Conservation (phyloP, 2,113 vertebrate species). For the Nestor notabilis region DNA sequence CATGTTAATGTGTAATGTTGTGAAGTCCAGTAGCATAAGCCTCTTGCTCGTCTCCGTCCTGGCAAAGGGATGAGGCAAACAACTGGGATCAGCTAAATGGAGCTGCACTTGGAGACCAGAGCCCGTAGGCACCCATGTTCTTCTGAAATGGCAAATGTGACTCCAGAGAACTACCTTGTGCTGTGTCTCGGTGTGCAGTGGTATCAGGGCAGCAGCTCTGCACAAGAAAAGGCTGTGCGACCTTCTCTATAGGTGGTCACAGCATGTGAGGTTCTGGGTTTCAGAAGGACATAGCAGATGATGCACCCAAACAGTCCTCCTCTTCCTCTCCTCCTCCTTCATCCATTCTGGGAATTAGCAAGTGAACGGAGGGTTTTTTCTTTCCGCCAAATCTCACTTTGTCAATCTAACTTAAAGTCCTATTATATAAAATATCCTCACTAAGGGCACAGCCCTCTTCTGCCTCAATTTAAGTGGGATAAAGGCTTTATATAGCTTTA, state of each 20-base stretch:
- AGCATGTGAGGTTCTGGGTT: not conserved
- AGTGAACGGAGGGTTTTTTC: not conserved
- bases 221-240: not conserved
- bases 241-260: not conserved
- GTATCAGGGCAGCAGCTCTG: not conserved
- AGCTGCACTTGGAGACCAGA: not conserved
- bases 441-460: not conserved
- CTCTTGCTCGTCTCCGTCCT: not conserved
- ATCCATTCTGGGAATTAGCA: not conserved
- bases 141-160: not conserved
- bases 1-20: not conserved
- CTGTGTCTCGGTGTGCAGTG: rapidly evolving
- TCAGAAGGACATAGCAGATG: not conserved
- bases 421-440: not conserved
- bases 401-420: not conserved
- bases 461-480: not conserved
- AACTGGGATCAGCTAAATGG: not conserved
- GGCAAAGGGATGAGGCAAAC: not conserved
- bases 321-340: not conserved
- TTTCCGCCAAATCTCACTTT: not conserved
- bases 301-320: not conserved
- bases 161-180: rapidly evolving
- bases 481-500: not conserved
- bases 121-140: not conserved
- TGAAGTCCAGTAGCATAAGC: not conserved